phyloP scores from a whole-genome alignment of 1,140 invertebrate genomes.

The Pogonomyrmex barbatus region DNA sequence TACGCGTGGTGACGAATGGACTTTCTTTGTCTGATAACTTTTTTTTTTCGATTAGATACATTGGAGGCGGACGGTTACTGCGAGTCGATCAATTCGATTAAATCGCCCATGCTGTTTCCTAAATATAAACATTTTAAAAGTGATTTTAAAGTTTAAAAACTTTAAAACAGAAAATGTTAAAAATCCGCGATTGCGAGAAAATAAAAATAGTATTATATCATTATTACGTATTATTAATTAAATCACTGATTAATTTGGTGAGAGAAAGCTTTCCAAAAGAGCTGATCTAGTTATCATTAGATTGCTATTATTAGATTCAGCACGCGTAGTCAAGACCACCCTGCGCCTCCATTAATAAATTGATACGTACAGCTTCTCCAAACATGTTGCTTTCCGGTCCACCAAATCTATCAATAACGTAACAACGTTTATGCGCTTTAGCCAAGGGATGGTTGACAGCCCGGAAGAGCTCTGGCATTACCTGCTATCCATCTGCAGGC shows the following conservation, averaged over 20 bases:
- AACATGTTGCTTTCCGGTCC: constrained; percentile 18
- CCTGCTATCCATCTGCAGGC: constrained; percentile 69
- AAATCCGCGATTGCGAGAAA: background rate
- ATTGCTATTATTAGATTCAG: constrained; percentile 28
- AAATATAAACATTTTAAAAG: constrained; percentile 10
- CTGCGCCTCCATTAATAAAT: constrained; percentile 34
- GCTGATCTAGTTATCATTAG: background rate
- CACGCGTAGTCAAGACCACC: background rate
- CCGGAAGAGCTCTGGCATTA: constrained; percentile 60
- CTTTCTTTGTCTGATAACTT: constrained; percentile 8
- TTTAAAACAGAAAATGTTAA: background rate
- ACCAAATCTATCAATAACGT: constrained; percentile 50
- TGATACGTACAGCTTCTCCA: constrained; percentile 26
- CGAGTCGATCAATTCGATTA: constrained; percentile 24
- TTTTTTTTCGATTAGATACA: constrained; percentile 42
- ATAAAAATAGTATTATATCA: constrained; percentile 4
- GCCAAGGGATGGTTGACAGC: constrained; percentile 16
- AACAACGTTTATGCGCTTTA: constrained; percentile 52
- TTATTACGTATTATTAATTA: background rate
- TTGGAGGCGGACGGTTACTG: constrained; percentile 2
- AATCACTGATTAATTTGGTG: background rate
- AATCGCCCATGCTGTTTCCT: background rate
- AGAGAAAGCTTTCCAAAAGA: background rate
- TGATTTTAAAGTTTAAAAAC: background rate
- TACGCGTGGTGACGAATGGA: constrained; percentile 54